These are phyloP conservation scores for Pseudoips prasinana DNA, from an alignment of 2,888 invertebrate genomes.

Conservation along the genomic window DNA sequence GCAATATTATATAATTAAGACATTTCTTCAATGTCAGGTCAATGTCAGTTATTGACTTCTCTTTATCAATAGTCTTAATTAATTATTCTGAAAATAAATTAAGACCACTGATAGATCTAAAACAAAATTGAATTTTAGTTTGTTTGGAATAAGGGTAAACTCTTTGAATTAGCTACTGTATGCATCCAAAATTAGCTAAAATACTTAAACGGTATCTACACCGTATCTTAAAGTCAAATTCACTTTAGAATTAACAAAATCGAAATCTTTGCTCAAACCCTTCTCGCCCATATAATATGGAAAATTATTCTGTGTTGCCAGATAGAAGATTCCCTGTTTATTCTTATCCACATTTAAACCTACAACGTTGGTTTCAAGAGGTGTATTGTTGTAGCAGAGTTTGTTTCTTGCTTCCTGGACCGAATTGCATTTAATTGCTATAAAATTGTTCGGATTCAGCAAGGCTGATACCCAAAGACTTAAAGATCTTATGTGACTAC, in stretches of 20 bases:
- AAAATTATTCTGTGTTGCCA: slow-evolving; percentile 43
- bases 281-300: slow-evolving; percentile 57
- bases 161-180: too few relatives aligned
- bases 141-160: too few relatives aligned
- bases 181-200: too few relatives aligned
- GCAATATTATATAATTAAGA: too few relatives aligned
- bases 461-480: slow-evolving; percentile 48
- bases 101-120: too few relatives aligned
- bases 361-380: slow-evolving; percentile 42
- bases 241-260: slow-evolving; percentile 36
- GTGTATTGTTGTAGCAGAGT: slow-evolving; percentile 43
- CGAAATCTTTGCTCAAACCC: slow-evolving; percentile 51
- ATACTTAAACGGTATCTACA: too few relatives aligned
- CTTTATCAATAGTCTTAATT: too few relatives aligned
- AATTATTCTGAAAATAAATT: too few relatives aligned
- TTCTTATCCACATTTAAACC: slow-evolving; percentile 40
- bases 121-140: too few relatives aligned
- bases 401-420: slow-evolving; percentile 49
- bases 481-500: slow-evolving; percentile 46
- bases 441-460: slow-evolving; percentile 42
- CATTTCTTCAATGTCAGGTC: too few relatives aligned
- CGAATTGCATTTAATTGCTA: slow-evolving; percentile 48
- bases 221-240: slow-evolving; percentile 18
- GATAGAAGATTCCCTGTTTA: slow-evolving; percentile 45
- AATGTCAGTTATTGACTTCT: too few relatives aligned